Conservation (phyloP, 1,140 invertebrate species). For the Drosophila chauvacae region DNA sequence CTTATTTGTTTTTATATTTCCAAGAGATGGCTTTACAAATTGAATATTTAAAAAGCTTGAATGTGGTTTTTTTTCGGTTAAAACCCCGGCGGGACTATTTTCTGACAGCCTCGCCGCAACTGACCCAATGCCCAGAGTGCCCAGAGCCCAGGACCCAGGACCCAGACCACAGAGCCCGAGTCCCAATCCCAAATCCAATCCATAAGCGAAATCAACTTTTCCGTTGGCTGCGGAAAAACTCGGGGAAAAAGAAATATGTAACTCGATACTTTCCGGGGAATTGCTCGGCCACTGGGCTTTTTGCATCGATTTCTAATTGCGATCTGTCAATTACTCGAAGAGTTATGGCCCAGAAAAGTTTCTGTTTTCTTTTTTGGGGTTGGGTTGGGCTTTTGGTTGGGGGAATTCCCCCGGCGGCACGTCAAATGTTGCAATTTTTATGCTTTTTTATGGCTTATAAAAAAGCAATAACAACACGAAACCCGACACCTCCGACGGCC, state of each 20-base stretch:
- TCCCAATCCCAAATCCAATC: background rate
- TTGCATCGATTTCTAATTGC: conserved; percentile 78
- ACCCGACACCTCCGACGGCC: conserved; percentile 24
- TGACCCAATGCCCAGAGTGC: conserved; percentile 18
- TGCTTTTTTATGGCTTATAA: conserved; percentile 77
- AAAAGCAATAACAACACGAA: conserved; percentile 76
- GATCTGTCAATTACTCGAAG: conserved; percentile 72
- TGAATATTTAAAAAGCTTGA: conserved; percentile 3
- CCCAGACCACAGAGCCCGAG: background rate
- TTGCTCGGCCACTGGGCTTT: conserved; percentile 48
- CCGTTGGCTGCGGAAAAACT: background rate
- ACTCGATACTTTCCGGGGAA: conserved; percentile 64
- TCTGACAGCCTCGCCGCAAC: conserved; percentile 5
- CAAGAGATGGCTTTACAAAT: background rate
- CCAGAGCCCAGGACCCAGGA: no score
- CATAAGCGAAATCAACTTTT: conserved; percentile 30
- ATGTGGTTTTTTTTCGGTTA: background rate
- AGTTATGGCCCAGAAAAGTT: conserved; percentile 59
- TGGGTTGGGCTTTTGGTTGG: background rate
- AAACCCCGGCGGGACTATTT: conserved; percentile 4
- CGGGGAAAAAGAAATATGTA: conserved; percentile 28
- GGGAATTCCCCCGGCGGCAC: conserved; percentile 14
- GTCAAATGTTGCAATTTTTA: conserved; percentile 73
- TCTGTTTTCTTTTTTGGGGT: background rate
- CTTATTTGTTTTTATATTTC: no score